A percentile compares a stretch with the other conserved stretches of the same genome.
Conservation (phyloP, 2,888 invertebrate species). For the Octonoba sinensis region DNA sequence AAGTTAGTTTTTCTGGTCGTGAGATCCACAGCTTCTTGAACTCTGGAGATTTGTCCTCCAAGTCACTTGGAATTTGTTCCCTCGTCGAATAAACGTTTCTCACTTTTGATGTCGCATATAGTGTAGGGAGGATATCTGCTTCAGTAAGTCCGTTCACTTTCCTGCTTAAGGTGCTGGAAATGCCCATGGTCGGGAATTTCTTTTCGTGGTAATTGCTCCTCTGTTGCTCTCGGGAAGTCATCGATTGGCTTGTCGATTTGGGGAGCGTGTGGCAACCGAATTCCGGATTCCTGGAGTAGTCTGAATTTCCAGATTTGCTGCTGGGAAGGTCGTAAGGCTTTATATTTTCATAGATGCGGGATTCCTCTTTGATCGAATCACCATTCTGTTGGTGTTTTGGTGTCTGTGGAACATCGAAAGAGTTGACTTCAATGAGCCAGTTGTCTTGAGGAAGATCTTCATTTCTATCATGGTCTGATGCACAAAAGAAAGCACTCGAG, state of each 20-base stretch:
- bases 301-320: constrained; percentile 7
- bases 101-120: constrained; percentile 43
- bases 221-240: background rate
- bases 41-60: constrained; percentile 49
- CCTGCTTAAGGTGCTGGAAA: constrained; percentile 41
- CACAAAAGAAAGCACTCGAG: constrained; percentile 28
- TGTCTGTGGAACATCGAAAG: background rate
- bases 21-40: constrained; percentile 52
- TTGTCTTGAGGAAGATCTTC: constrained; percentile 28
- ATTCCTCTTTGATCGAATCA: constrained; percentile 14
- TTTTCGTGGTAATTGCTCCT: constrained; percentile 3
- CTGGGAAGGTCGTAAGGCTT: constrained; percentile 32
- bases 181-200: constrained; percentile 48
- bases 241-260: constrained; percentile 1
- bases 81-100: constrained; percentile 9
- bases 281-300: background rate
- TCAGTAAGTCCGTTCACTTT: constrained; percentile 46
- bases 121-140: constrained; percentile 28
- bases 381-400: background rate
- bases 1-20: constrained; percentile 53
- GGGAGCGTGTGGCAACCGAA: constrained; percentile 41
- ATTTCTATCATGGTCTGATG: constrained; percentile 1
- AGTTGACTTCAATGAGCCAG: constrained; percentile 43
- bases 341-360: constrained; percentile 55
- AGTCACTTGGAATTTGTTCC: constrained; percentile 29